phyloP scores from a whole-genome alignment of 2,113 vertebrate genomes.

The Cathartes aura region DNA sequence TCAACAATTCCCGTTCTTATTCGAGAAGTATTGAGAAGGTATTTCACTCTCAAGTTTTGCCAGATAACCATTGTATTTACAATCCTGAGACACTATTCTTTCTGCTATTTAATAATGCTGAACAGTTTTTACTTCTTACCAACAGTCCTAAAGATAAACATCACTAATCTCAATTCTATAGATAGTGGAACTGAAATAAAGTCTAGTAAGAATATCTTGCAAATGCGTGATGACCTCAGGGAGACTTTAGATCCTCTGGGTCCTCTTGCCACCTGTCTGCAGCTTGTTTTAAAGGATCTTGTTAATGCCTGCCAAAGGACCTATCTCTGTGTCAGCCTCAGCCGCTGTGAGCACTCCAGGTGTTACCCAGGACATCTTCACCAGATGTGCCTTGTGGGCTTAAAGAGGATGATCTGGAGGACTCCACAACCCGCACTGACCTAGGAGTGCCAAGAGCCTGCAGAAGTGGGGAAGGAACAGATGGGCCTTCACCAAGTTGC shows the following conservation, averaged over 20 bases:
- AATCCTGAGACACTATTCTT: background rate
- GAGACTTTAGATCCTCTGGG: background rate
- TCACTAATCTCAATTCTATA: background rate
- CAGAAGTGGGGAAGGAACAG: background rate
- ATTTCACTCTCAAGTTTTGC: background rate
- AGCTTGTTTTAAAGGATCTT: background rate
- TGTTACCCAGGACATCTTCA: background rate
- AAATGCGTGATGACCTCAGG: background rate
- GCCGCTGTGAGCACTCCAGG: background rate
- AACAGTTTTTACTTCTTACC: background rate
- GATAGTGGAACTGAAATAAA: background rate
- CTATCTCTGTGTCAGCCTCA: fast-evolving
- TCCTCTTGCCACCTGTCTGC: background rate
- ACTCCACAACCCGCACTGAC: background rate
- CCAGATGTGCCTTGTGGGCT: background rate
- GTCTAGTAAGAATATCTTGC: background rate
- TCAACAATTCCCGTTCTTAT: background rate
- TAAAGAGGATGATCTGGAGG: background rate
- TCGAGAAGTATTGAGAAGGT: background rate
- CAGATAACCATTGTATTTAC: background rate
- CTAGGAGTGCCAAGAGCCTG: background rate
- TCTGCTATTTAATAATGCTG: background rate
- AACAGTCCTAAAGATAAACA: background rate
- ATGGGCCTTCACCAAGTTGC: background rate
- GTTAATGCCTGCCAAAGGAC: background rate